phyloP scores from a whole-genome alignment of 2,888 invertebrate genomes.

The Acanthosepion esculentum region DNA sequence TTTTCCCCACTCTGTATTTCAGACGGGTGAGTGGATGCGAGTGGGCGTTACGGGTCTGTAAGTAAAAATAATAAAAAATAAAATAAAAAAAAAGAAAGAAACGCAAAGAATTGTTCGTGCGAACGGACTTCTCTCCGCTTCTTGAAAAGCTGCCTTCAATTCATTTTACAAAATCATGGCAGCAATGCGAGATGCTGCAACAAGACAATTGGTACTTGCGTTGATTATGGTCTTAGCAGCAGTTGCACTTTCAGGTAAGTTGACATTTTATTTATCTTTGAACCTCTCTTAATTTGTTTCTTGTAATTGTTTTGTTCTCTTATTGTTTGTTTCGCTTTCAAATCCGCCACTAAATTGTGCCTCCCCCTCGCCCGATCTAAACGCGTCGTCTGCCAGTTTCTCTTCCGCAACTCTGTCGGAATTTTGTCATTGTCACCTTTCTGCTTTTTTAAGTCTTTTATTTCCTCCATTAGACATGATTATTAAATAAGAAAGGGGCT shows the following conservation, averaged over 20 bases:
- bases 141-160: not conserved
- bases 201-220: not conserved
- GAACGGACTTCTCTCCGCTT: not conserved
- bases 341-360: not conserved
- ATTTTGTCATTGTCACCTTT: not conserved
- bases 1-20: constrained; percentile 15
- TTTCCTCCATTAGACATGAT: not conserved
- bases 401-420: not conserved
- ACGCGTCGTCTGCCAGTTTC: not conserved
- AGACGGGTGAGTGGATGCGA: constrained; percentile 18
- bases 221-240: not conserved
- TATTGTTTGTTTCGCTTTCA: not conserved
- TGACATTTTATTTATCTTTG: not conserved
- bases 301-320: not conserved
- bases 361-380: not conserved
- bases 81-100: not conserved
- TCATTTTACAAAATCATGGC: constrained; percentile 1
- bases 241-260: not conserved
- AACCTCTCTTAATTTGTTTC: not conserved
- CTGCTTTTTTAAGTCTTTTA: not conserved
- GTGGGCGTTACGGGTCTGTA: not conserved
- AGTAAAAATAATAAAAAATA: not conserved
- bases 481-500: not conserved
- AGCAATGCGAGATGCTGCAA: constrained; percentile 2
- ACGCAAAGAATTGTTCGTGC: not conserved